Conservation (phyloP, 2,888 invertebrate genomes). For the Eristalinus aeneus region DNA sequence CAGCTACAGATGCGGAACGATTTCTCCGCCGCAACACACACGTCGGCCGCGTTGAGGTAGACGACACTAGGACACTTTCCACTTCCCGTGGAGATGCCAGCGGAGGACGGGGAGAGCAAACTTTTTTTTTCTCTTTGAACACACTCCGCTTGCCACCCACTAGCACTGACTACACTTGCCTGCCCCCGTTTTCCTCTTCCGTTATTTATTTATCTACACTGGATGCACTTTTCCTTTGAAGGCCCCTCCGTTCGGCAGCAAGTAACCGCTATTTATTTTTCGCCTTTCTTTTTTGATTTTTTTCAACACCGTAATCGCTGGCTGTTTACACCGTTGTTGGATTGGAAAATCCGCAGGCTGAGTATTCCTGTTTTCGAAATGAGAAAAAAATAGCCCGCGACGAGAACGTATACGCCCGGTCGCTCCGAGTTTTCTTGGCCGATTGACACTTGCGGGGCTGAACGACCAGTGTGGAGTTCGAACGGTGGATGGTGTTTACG, state of each 20-base stretch:
- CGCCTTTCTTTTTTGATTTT: not conserved
- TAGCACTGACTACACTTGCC: constrained; percentile 57
- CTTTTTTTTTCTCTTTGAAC: constrained; percentile 20
- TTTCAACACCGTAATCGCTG: constrained; percentile 20
- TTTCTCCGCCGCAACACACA: constrained; percentile 51
- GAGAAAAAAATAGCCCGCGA: constrained; percentile 72
- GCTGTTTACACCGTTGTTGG: constrained; percentile 52
- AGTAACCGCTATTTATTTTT: constrained; percentile 20
- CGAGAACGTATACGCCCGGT: constrained; percentile 76
- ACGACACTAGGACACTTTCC: constrained; percentile 34
- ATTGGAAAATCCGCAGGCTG: constrained; percentile 32
- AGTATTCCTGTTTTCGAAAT: constrained; percentile 47
- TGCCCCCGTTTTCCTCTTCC: constrained; percentile 31
- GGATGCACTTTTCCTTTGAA: constrained; percentile 51
- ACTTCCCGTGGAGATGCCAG: constrained; percentile 9
- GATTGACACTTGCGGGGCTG: constrained; percentile 74
- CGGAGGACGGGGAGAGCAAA: not conserved
- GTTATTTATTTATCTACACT: constrained; percentile 60
- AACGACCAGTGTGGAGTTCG: constrained; percentile 42
- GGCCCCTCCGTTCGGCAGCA: not conserved
- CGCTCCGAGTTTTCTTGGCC: constrained; percentile 78
- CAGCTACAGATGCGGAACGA: not conserved
- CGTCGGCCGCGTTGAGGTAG: constrained; percentile 17
- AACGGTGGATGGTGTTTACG: constrained; percentile 64
- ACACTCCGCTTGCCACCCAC: constrained; percentile 46